Evolutionary conservation across 2,113 vertebrate genomes (phyloP).

Genomic region (Marcusenius ussheri): DNA sequence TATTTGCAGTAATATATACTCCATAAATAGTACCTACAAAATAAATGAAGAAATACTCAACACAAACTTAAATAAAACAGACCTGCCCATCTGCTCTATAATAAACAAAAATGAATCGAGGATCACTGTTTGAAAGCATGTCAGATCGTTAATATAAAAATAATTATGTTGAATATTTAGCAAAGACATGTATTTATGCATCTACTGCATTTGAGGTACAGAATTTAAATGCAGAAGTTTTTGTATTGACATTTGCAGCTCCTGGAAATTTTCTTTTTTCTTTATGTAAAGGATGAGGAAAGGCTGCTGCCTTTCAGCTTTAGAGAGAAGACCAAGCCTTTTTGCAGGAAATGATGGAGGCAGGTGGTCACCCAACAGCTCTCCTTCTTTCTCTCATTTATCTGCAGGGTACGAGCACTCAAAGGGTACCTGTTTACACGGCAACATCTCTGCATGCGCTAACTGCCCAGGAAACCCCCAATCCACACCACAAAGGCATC

Average conservation of each 20-base stretch:
- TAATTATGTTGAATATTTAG: background rate
- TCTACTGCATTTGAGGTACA: background rate
- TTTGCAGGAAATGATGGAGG: background rate
- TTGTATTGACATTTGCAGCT: background rate
- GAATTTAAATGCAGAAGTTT: background rate
- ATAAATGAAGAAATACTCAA: background rate
- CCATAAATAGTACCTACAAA: background rate
- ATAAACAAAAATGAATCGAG: background rate
- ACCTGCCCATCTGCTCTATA: background rate
- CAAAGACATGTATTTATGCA: background rate
- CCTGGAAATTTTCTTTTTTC: background rate
- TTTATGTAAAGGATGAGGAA: background rate
- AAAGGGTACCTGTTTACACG: background rate
- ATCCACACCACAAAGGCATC: constrained; percentile 1
- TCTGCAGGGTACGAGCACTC: background rate
- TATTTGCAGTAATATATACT: background rate
- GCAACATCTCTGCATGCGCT: constrained; percentile 7
- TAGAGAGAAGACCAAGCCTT: background rate
- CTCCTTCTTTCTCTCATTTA: background rate
- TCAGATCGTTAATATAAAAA: background rate
- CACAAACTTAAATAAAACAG: background rate
- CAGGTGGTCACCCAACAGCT: background rate
- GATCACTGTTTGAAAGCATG: background rate
- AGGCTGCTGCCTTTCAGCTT: background rate
- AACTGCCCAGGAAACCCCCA: background rate